Base-by-base conservation (phyloP, 2,113 vertebrate genomes). In the Clupea harengus region DNA sequence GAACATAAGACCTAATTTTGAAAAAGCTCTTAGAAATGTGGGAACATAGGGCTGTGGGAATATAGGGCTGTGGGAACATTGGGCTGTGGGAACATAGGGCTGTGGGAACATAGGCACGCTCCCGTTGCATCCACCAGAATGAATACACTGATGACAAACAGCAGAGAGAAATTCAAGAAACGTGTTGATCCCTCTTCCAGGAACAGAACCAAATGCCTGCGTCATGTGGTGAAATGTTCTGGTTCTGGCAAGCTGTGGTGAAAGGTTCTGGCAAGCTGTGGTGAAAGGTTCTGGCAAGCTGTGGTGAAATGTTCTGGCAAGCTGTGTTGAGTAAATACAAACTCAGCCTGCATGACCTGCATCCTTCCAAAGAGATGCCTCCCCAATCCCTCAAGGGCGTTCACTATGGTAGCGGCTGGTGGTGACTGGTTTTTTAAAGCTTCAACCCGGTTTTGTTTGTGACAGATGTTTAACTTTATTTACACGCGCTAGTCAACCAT, bases 391-490 rank as follows among this genome's bases (percentile, higher is more conserved):
- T 32, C 25, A 28, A 25, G n/a, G 32, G 64, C 15, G 11, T 8
- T 11, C n/a, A 7, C 64, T 72, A 25, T 13, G 39, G 39, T 39
- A 39, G 39, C 1, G 39, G 39, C 52, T 54, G 4, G 3, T 54
- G 52, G 13, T 54, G 52, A 17, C 52, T 54, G 52, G 15, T 54
- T 54, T 64, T 64, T 64, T 20, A 32, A 72, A 72, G n/a, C 64
- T 72, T 72, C 9, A 28, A 8, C 3, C 25, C 64, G 32, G 64
- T 32, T 72, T 25, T 32, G n/a, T 72, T 9, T 28, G n/a, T 72
- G n/a, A 13, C 64, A 72, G 64, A 72, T 72, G 64, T 28, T 72
- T 72, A 32, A 72, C 64, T 25, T 72, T 72, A 72, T 72, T 72
- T 72, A 72, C 64, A 72, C n/a, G 32, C 28, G 10, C 64, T 72